Conservation (phyloP, 2,888 invertebrate species). For the Allophyes oxyacanthae region DNA sequence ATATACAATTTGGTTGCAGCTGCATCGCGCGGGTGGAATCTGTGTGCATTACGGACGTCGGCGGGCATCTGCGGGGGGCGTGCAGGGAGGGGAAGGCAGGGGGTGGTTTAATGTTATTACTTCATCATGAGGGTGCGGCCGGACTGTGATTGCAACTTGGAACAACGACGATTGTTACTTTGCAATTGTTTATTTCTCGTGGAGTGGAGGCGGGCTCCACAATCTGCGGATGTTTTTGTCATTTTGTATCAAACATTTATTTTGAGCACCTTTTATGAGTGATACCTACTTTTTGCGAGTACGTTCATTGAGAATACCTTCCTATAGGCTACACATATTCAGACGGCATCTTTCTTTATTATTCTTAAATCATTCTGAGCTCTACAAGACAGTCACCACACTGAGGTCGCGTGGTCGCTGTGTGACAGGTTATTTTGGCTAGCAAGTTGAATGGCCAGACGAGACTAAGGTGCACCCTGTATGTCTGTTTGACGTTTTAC, state of each 20-base stretch:
- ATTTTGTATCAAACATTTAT: not conserved
- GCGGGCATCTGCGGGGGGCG: not conserved
- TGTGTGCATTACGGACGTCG: not conserved
- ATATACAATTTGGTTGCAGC: slow-evolving; percentile 29
- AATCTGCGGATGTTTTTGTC: not conserved
- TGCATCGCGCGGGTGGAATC: slow-evolving; percentile 1
- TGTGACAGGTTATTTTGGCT: no score
- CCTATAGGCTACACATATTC: no score
- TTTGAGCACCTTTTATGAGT: not conserved
- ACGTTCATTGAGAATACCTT: no score
- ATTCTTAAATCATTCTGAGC: no score
- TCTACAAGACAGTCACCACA: no score
- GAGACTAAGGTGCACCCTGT: no score
- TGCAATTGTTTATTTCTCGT: slow-evolving; percentile 11
- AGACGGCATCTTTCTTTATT: no score
- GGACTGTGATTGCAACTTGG: slow-evolving; percentile 17
- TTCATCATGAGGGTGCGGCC: slow-evolving; percentile 17
- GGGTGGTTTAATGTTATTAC: slow-evolving; percentile 29
- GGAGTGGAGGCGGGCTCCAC: not conserved
- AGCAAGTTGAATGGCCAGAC: no score
- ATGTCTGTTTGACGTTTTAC: no score
- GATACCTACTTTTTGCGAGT: no score
- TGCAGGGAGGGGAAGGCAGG: not conserved
- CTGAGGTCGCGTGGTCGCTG: no score
- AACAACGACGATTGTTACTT: slow-evolving; percentile 23